phyloP scores from a whole-genome alignment of 1,140 invertebrate species.

The Catajapyx aquilonaris region DNA sequence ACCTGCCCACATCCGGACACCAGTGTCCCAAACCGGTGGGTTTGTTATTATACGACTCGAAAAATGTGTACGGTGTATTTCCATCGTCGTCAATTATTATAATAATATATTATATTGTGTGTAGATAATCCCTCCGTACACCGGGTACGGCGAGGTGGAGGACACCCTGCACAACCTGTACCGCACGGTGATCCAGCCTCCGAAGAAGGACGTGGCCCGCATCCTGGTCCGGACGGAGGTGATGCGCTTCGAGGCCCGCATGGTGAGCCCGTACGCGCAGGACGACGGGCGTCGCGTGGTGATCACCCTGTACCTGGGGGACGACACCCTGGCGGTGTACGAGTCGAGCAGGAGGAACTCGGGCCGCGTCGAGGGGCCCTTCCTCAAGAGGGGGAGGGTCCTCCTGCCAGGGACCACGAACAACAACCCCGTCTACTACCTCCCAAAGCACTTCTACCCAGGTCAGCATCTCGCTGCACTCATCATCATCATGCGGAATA shows the following conservation, averaged over 20 bases:
- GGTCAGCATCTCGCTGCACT: not conserved
- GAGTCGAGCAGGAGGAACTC: not conserved
- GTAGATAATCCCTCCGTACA: conserved; percentile 32
- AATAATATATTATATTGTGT: conserved; percentile 8
- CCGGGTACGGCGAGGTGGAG: conserved; percentile 46
- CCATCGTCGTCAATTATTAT: not conserved
- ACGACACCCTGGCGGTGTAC: not conserved
- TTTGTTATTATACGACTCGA: not conserved
- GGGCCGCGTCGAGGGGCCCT: not conserved
- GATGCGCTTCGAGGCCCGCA: conserved; percentile 15
- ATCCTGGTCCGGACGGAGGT: conserved; percentile 38
- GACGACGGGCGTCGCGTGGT: not conserved
- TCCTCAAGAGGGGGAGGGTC: not conserved
- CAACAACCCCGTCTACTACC: not conserved
- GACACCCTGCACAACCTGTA: conserved; percentile 47
- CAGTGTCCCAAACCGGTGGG: conserved; percentile 1
- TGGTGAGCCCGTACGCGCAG: not conserved
- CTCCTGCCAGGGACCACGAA: not conserved
- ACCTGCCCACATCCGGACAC: conserved; percentile 7
- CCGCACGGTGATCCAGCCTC: conserved; percentile 39
- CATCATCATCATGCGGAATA: too few species aligned
- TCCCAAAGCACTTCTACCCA: not conserved
- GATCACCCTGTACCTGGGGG: not conserved
- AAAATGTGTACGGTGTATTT: not conserved
- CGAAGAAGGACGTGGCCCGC: conserved; percentile 40